These are phyloP conservation scores for Capromys pilorides DNA, from an alignment of 2,797 vertebrate genomes.

Conservation along the genomic window DNA sequence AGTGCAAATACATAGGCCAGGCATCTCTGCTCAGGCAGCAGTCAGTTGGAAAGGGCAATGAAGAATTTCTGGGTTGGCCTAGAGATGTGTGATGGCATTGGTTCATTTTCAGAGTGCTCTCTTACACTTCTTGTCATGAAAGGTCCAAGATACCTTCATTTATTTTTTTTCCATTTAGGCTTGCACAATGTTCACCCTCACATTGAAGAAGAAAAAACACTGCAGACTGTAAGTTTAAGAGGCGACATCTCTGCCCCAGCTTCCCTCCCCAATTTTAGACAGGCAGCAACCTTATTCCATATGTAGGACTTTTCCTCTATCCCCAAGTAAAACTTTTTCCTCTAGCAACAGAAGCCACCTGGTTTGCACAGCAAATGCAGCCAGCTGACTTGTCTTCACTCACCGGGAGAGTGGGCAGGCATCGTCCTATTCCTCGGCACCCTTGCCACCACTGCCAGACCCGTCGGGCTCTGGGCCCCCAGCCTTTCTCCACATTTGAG, in stretches of 20 bases:
- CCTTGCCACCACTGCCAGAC: conserved; percentile 82
- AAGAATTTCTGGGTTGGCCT: not conserved
- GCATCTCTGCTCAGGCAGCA: not conserved
- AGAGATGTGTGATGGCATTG: not conserved
- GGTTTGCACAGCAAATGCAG: conserved; percentile 57
- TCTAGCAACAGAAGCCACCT: conserved; percentile 61
- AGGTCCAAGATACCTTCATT: conserved; percentile 2
- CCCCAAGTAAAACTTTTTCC: conserved; percentile 36
- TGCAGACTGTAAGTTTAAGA: not conserved
- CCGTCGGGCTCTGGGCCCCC: conserved; percentile 81
- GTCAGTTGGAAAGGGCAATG: not conserved
- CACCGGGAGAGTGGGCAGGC: conserved; percentile 81
- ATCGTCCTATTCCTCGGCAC: conserved; percentile 81
- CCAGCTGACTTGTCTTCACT: conserved; percentile 75
- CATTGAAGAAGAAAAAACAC: not conserved
- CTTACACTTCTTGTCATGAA: not conserved
- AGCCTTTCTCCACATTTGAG: conserved; percentile 83
- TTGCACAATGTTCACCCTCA: conserved; percentile 13
- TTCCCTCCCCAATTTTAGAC: conserved; percentile 22
- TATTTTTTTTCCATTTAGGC: not conserved
- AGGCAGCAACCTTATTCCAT: not conserved
- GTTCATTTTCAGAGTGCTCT: not conserved
- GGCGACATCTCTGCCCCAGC: not conserved
- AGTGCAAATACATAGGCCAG: not conserved
- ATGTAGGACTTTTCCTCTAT: not conserved